Evolutionary conservation across 2,113 vertebrate species (phyloP).

Genomic region (Scortum barcoo): DNA sequence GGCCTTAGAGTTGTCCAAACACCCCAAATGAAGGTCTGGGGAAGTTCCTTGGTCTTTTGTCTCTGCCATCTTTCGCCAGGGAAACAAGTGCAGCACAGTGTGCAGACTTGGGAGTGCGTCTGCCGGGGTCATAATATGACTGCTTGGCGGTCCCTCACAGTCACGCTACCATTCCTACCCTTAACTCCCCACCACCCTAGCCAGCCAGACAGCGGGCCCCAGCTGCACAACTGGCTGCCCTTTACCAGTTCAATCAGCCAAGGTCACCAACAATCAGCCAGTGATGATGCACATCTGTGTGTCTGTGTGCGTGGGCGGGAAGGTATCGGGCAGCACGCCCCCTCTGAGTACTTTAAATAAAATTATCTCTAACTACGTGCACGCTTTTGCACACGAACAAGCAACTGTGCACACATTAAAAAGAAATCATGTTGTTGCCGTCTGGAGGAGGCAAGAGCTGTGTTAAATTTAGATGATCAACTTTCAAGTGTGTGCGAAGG

Average conservation of each 20-base stretch:
- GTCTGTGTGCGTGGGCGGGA: conserved; percentile 52
- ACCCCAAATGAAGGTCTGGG: conserved; percentile 78
- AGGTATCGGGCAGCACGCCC: conserved; percentile 42
- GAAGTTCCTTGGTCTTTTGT: conserved; percentile 72
- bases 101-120: conserved; percentile 56
- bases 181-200: conserved; percentile 41
- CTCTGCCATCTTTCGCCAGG: conserved; percentile 49
- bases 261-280: conserved; percentile 78
- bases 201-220: conserved; percentile 57
- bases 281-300: conserved; percentile 79
- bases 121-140: conserved; percentile 68
- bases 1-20: conserved; percentile 83
- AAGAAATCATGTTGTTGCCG: background rate
- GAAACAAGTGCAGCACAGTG: conserved; percentile 85
- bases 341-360: conserved; percentile 39
- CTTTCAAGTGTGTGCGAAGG: conserved; percentile 62
- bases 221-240: conserved; percentile 79
- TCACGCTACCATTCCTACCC: conserved; percentile 73
- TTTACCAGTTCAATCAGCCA: conserved; percentile 78
- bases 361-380: conserved; percentile 18
- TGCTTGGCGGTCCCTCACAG: conserved; percentile 51
- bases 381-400: background rate
- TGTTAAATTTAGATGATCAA: conserved; percentile 84
- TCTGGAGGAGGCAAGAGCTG: conserved; percentile 33
- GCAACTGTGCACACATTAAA: background rate